Percentiles rank a stretch among this genome's conserved stretches.
Evolutionary conservation across 2,113 vertebrate genomes (phyloP).

Genomic region (Pseudois nayaur): DNA sequence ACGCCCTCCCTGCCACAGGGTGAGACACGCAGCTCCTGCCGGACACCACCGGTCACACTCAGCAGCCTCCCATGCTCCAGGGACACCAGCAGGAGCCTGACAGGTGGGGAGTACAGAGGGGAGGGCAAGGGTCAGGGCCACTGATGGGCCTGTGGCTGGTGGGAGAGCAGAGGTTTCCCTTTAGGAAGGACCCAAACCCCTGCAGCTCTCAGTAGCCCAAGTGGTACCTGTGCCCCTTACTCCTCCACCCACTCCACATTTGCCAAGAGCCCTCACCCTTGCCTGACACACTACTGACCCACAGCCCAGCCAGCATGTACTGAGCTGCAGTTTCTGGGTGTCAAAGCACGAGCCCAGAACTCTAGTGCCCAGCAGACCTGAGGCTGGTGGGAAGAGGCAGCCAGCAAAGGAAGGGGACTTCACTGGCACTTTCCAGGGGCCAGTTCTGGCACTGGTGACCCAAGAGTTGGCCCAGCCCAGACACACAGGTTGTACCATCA

Average conservation of each 20-base stretch:
- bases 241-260: background rate
- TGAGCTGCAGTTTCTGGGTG: background rate
- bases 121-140: background rate
- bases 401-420: background rate
- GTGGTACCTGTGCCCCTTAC: background rate
- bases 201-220: background rate
- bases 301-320: background rate
- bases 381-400: background rate
- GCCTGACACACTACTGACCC: background rate
- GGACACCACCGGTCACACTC: background rate
- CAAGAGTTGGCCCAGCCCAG: background rate
- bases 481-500: background rate
- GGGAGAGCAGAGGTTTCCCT: background rate
- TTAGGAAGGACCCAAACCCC: background rate
- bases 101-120: background rate
- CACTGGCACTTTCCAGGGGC: background rate
- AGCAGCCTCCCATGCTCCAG: slow-evolving; percentile 70
- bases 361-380: background rate
- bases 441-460: background rate
- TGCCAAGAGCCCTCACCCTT: background rate
- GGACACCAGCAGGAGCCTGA: slow-evolving; percentile 51
- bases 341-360: background rate
- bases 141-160: background rate
- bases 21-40: slow-evolving; percentile 33
- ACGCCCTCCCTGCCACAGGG: slow-evolving; percentile 41